Evolutionary conservation across 2,888 invertebrate species (phyloP).

Genomic region (Molanna angustata): DNA sequence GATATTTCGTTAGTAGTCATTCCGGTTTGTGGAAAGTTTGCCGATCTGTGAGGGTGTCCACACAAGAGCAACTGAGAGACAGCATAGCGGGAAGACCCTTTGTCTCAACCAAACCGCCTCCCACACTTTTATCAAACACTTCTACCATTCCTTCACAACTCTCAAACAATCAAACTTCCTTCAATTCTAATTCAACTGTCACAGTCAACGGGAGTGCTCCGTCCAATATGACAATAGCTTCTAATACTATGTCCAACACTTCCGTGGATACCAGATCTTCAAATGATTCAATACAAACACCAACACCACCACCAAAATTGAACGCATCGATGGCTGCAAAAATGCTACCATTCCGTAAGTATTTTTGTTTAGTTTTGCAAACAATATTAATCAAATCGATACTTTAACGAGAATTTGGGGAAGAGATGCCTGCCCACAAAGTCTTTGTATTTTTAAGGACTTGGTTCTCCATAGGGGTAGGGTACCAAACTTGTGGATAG

Average conservation of each 20-base stretch:
- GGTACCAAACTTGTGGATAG: not conserved
- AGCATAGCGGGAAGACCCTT: conserved; percentile 16
- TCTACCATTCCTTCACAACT: conserved; percentile 1
- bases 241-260: not conserved
- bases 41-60: conserved; percentile 46
- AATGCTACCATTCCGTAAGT: conserved; percentile 28
- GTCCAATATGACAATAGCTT: not conserved
- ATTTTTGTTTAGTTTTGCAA: not conserved
- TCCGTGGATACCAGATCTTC: not conserved
- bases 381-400: not conserved
- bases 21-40: conserved; percentile 70
- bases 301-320: conserved; percentile 10
- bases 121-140: conserved; percentile 9
- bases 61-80: conserved; percentile 23
- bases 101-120: conserved; percentile 17
- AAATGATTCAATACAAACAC: not conserved
- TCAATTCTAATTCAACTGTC: conserved; percentile 9
- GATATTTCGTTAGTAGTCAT: conserved; percentile 64
- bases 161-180: not conserved
- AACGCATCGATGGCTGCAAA: conserved; percentile 21
- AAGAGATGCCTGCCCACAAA: not conserved
- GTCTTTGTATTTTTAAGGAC: not conserved
- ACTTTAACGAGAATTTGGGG: not conserved
- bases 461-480: not conserved
- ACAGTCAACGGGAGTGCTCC: not conserved